Conservation (phyloP, 2,113 vertebrate species). For the Salvator merianae region DNA sequence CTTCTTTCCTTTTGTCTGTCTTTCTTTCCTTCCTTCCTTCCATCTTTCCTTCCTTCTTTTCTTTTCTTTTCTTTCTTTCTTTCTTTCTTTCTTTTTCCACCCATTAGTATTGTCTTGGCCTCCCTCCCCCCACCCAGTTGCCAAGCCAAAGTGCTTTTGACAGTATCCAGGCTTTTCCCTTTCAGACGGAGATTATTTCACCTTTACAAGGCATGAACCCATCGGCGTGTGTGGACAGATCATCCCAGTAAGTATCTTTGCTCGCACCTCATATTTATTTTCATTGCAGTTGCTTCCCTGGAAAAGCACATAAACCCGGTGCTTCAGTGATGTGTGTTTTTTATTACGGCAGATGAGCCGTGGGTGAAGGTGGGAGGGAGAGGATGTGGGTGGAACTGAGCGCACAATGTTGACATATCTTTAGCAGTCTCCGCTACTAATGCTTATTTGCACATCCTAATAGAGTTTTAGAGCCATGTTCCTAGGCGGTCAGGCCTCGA, state of each 20-base stretch:
- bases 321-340: constrained; percentile 74
- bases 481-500: constrained; percentile 74
- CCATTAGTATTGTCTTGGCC: neutral
- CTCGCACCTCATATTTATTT: constrained; percentile 73
- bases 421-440: constrained; percentile 80
- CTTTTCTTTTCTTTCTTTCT: too few species aligned
- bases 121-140: neutral
- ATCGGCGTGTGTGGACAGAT: constrained; percentile 99
- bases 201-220: constrained; percentile 96
- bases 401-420: constrained; percentile 81
- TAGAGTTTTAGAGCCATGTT: constrained; percentile 71
- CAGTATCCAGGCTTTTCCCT: constrained; percentile 71
- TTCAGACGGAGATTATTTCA: constrained; percentile 98
- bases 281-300: constrained; percentile 73
- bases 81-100: neutral
- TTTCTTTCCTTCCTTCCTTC: too few species aligned
- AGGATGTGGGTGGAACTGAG: constrained; percentile 42
- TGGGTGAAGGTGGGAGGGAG: neutral
- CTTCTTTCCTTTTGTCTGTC: too few species aligned
- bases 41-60: too few species aligned
- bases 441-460: constrained; percentile 83
- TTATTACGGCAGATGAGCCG: constrained; percentile 56
- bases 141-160: constrained; percentile 38
- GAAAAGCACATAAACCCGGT: constrained; percentile 72
- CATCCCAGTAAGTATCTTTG: constrained; percentile 92